phyloP scores from a whole-genome alignment of 2,888 invertebrate genomes.

The Cephus rjabovi region DNA sequence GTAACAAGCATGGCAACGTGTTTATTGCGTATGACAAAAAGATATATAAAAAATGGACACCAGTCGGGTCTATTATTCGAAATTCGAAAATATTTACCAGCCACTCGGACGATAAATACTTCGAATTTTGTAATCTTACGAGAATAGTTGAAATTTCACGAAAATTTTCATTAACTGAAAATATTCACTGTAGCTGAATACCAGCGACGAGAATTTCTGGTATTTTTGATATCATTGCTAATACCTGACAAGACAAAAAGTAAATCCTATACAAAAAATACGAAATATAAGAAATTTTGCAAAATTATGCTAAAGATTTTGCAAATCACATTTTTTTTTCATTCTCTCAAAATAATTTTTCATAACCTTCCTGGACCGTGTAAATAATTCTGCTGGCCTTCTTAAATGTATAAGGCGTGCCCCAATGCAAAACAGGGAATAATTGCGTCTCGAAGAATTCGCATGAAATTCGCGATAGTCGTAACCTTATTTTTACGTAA shows the following conservation, averaged over 20 bases:
- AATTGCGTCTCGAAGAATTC: not conserved
- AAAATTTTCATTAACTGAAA: too few species aligned
- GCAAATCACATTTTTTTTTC: not conserved
- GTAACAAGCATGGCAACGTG: conserved; percentile 17
- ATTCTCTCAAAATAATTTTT: not conserved
- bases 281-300: not conserved
- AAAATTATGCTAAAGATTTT: not conserved
- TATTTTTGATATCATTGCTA: not conserved
- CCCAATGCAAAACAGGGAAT: not conserved
- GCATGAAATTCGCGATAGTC: conserved; percentile 18
- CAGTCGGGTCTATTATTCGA: too few species aligned
- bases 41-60: not conserved
- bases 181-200: too few species aligned
- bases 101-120: too few species aligned
- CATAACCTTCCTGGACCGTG: not conserved
- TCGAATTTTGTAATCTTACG: too few species aligned
- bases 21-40: not conserved
- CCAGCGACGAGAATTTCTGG: not conserved
- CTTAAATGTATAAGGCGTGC: not conserved
- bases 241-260: not conserved
- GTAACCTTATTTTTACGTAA: not conserved
- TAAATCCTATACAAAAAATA: not conserved
- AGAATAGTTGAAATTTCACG: too few species aligned
- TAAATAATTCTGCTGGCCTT: not conserved
- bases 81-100: too few species aligned